Evolutionary conservation across 2,797 vertebrate genomes (phyloP).

Genomic region (Pangasius sanitwongsei): DNA sequence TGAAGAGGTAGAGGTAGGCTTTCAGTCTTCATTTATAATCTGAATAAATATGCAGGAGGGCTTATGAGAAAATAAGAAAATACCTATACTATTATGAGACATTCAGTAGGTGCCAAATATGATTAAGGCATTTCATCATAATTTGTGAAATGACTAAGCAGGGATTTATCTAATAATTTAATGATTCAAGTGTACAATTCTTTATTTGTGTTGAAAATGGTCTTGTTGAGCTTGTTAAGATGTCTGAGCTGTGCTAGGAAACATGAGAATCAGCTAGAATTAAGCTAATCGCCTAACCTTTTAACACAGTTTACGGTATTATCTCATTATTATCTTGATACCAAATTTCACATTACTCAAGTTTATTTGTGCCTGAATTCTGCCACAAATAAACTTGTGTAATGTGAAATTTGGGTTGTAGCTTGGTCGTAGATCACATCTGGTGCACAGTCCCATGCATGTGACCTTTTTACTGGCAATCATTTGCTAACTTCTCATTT

Average conservation of each 20-base stretch:
- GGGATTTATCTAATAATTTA: slow-evolving; percentile 13
- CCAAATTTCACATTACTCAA: no score
- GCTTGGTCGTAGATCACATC: not conserved
- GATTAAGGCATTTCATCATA: not conserved
- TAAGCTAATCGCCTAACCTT: slow-evolving; percentile 14
- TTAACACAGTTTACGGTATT: not conserved
- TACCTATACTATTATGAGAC: not conserved
- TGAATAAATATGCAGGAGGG: not conserved
- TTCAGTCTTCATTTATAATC: not conserved
- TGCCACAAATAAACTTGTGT: no score
- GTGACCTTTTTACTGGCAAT: slow-evolving; percentile 9
- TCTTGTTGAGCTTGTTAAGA: not conserved
- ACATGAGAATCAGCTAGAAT: not conserved
- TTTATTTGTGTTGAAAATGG: slow-evolving; percentile 8
- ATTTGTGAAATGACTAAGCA: not conserved
- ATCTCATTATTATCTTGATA: not conserved
- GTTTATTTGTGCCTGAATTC: no score
- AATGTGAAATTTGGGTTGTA: not conserved
- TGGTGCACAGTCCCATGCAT: not conserved
- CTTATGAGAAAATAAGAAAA: not conserved
- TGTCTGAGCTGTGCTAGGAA: not conserved
- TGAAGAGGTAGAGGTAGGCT: not conserved
- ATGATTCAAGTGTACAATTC: not conserved
- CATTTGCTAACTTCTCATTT: not conserved
- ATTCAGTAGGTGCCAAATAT: not conserved